A percentile compares a stretch with the other conserved stretches of the same genome.
phyloP scores from a whole-genome alignment of 1,140 invertebrate species.

The Mesaphorura yosii region DNA sequence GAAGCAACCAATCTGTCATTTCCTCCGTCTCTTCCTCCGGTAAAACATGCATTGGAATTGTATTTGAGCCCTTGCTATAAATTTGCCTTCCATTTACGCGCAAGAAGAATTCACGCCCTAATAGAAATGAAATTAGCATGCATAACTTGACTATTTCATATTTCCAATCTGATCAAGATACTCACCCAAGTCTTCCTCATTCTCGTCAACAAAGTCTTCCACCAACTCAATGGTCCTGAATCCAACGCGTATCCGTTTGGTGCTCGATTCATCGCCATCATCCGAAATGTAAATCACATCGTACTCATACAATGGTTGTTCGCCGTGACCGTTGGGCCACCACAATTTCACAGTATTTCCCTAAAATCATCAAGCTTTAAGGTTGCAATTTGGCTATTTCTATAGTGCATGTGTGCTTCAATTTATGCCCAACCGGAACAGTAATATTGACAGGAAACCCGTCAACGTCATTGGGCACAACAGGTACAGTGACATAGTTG shows the following conservation, averaged over 20 bases:
- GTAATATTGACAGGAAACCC: no score
- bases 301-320: slow-evolving; percentile 62
- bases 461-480: no score
- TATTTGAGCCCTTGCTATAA: slow-evolving; percentile 95
- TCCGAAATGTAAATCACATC: slow-evolving; percentile 41
- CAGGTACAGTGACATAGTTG: no score
- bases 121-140: neutral
- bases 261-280: slow-evolving; percentile 33
- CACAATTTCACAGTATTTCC: slow-evolving; percentile 36
- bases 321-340: slow-evolving; percentile 27
- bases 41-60: slow-evolving; percentile 80
- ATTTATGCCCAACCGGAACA: no score
- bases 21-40: slow-evolving; percentile 55
- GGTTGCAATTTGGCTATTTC: slow-evolving; percentile 48
- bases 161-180: neutral
- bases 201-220: slow-evolving; percentile 48
- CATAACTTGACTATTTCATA: no score
- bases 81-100: slow-evolving; percentile 72
- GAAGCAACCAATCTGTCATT: slow-evolving; percentile 47
- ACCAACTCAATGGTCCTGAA: slow-evolving; percentile 75
- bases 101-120: slow-evolving; percentile 77
- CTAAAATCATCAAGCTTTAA: no score
- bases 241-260: slow-evolving; percentile 52
- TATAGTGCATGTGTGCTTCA: slow-evolving; percentile 41
- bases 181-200: slow-evolving; percentile 6